Percentiles rank a stretch among this genome's conserved stretches.
phyloP scores from a whole-genome alignment of 2,113 vertebrate genomes.

The Tylochromis polylepis region DNA sequence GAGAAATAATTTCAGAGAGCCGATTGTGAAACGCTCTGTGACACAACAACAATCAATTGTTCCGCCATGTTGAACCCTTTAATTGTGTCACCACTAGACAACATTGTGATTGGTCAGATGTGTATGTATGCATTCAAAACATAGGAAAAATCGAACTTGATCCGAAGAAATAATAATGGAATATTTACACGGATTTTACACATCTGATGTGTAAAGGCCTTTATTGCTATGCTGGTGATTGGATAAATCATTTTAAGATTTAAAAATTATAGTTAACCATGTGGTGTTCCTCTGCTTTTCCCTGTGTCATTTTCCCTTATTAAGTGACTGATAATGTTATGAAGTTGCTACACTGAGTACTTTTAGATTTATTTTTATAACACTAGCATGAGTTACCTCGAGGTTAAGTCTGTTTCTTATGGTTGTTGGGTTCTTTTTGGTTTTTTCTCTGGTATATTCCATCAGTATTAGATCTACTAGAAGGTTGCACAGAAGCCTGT shows the following conservation, averaged over 20 bases:
- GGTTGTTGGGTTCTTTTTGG: background rate
- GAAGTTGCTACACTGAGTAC: background rate
- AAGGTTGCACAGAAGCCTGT: background rate
- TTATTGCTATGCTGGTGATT: background rate
- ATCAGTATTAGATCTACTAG: background rate
- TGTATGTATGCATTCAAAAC: no score
- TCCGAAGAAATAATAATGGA: no score
- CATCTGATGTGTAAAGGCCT: background rate
- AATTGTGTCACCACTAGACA: no score
- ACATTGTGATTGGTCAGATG: no score
- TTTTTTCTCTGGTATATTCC: rapidly evolving
- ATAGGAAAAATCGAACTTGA: no score
- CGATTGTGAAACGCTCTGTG: background rate
- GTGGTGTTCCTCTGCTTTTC: background rate
- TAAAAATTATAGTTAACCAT: no score
- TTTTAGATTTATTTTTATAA: background rate
- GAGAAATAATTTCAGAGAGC: background rate
- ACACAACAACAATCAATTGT: background rate
- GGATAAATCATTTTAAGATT: background rate
- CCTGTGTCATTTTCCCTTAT: background rate
- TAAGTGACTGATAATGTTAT: background rate
- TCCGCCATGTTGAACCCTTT: background rate
- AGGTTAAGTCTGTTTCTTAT: background rate
- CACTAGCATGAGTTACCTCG: background rate
- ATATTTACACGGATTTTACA: background rate